These are phyloP conservation scores for rabbit (Oryctolagus cuniculus) DNA, from an alignment of 2,113 vertebrate genomes.

Conservation along the genomic window DNA sequence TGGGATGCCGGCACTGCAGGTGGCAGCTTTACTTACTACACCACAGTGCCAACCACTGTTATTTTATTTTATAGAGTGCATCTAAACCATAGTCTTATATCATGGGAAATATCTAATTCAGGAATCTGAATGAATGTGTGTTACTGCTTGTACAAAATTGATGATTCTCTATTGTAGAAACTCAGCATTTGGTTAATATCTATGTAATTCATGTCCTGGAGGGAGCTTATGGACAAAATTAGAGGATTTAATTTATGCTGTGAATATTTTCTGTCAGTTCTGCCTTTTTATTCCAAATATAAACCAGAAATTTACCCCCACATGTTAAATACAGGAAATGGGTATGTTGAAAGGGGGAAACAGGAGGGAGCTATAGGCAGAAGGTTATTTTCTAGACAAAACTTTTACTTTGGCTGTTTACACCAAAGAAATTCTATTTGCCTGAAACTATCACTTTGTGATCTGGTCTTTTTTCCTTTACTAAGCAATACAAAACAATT, in stretches of 20 bases:
- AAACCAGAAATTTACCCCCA: constrained; percentile 25
- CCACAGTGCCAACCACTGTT: too few species aligned
- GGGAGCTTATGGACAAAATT: background rate
- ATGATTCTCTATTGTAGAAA: constrained; percentile 36
- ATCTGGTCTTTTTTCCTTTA: constrained; percentile 31
- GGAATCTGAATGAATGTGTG: constrained; percentile 56
- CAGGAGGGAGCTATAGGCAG: background rate
- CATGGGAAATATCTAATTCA: constrained; percentile 57
- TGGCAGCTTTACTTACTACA: too few species aligned
- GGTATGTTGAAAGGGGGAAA: background rate
- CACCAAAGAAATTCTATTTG: constrained; percentile 22
- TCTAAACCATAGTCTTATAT: background rate
- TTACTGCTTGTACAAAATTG: constrained; percentile 55
- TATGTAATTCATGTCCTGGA: background rate
- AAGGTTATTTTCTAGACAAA: background rate
- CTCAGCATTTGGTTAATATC: constrained; percentile 42
- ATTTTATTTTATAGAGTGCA: background rate
- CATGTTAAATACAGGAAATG: background rate
- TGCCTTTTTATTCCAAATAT: constrained; percentile 9
- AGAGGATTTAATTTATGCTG: constrained; percentile 38
- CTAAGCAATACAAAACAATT: constrained; percentile 6
- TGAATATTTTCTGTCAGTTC: constrained; percentile 8
- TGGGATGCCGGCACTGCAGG: too few species aligned
- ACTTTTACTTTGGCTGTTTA: background rate
- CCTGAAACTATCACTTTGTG: background rate